Evolutionary conservation across 2,113 vertebrate genomes (phyloP).

Genomic region (Argyrosomus japonicus): DNA sequence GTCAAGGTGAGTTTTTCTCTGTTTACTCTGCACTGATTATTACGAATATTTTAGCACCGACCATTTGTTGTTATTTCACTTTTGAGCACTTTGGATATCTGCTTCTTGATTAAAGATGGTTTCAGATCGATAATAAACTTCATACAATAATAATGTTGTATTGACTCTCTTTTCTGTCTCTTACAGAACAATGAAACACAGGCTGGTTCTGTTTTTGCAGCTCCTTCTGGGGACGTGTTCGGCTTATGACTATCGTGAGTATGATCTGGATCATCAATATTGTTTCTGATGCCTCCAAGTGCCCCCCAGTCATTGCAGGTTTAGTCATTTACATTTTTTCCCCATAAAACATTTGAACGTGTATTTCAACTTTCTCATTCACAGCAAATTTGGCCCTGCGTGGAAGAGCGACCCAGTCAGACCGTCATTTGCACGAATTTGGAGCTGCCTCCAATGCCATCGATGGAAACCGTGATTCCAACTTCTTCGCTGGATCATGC

Average conservation of each 20-base stretch:
- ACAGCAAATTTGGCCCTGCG: slow-evolving; percentile 64
- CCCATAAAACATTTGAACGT: too few relatives aligned
- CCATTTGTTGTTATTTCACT: too few relatives aligned
- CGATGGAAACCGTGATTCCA: slow-evolving; percentile 28
- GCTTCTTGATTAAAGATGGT: too few relatives aligned
- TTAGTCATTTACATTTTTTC: too few relatives aligned
- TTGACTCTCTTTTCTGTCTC: background rate
- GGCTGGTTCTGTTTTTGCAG: background rate
- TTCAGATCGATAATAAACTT: too few relatives aligned
- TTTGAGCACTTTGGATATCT: too few relatives aligned
- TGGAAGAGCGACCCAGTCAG: slow-evolving; percentile 50
- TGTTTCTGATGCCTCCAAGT: too few relatives aligned
- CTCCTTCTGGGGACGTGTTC: slow-evolving; percentile 7
- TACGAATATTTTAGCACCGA: too few relatives aligned
- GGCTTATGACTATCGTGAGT: background rate
- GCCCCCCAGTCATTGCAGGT: too few relatives aligned
- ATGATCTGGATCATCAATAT: background rate
- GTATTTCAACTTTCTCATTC: background rate
- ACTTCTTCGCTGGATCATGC: fast-evolving
- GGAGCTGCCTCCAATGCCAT: slow-evolving; percentile 36
- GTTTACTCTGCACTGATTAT: too few relatives aligned
- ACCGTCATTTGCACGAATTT: fast-evolving
- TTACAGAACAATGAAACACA: slow-evolving; percentile 11
- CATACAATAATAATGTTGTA: too few relatives aligned
- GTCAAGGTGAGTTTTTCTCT: too few relatives aligned